A percentile compares a stretch with the other conserved stretches of the same genome.
Conservation (phyloP, 2,888 invertebrate genomes). For the Hipparchia semele region DNA sequence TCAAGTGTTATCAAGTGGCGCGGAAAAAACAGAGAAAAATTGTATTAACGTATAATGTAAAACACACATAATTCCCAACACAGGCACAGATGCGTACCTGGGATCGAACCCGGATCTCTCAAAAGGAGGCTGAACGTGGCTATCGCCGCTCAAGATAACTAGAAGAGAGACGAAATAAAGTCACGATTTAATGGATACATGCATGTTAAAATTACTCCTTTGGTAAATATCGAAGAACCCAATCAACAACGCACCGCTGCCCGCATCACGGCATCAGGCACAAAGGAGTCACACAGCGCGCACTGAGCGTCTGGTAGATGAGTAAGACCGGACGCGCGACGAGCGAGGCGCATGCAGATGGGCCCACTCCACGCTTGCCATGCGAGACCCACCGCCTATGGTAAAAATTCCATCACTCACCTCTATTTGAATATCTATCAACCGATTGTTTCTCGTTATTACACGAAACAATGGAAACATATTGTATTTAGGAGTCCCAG, state of each 20-base stretch:
- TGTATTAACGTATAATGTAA: too few species aligned
- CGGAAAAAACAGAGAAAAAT: too few species aligned
- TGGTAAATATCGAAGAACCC: neutral
- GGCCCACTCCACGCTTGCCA: slow-evolving; percentile 68
- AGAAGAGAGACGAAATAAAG: too few species aligned
- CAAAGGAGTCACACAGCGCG: slow-evolving; percentile 52
- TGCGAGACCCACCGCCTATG: slow-evolving; percentile 73
- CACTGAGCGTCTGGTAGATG: slow-evolving; percentile 62
- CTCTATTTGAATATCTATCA: slow-evolving; percentile 72
- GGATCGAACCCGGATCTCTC: too few species aligned
- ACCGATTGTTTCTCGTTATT: slow-evolving; percentile 66
- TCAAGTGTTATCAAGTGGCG: too few species aligned
- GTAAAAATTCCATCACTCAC: slow-evolving; percentile 76
- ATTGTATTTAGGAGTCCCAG: slow-evolving; percentile 54
- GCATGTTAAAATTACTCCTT: neutral
- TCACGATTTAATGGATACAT: too few species aligned
- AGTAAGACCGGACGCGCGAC: slow-evolving; percentile 77
- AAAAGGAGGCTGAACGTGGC: too few species aligned
- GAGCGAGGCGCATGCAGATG: slow-evolving; percentile 74
- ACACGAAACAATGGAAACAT: slow-evolving; percentile 68
- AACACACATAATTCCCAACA: too few species aligned
- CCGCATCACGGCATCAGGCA: slow-evolving; percentile 24
- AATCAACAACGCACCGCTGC: slow-evolving; percentile 1
- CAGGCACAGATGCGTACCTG: too few species aligned
- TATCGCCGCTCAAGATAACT: too few species aligned